Conservation (phyloP, 2,888 invertebrate species). For the Phytoseiulus persimilis region DNA sequence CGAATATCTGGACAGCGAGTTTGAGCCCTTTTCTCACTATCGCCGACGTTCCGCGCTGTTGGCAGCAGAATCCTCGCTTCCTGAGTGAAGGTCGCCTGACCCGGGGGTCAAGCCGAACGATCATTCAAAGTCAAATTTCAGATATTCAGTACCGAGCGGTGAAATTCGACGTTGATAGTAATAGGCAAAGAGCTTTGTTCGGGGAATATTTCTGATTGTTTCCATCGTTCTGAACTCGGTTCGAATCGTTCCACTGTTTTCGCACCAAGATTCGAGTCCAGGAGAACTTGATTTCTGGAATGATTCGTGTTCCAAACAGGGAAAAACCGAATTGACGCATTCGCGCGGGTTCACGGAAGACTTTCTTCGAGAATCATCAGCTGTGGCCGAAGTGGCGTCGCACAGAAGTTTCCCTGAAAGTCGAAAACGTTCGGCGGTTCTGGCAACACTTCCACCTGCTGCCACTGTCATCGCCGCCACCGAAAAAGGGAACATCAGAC, state of each 20-base stretch:
- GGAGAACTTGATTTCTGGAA: too few relatives aligned
- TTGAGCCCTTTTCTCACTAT: background rate
- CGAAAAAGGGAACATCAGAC: too few relatives aligned
- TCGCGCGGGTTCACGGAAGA: background rate
- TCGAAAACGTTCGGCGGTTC: background rate
- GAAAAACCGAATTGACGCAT: too few relatives aligned
- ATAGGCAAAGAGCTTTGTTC: background rate
- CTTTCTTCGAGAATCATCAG: background rate
- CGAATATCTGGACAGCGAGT: background rate
- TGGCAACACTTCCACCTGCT: background rate
- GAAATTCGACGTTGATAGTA: background rate
- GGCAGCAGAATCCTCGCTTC: background rate
- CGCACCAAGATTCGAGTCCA: background rate
- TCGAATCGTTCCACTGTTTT: background rate
- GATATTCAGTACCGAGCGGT: background rate
- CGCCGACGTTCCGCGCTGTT: background rate
- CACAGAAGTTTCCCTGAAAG: background rate
- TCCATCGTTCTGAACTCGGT: background rate
- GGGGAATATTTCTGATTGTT: background rate
- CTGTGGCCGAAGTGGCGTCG: background rate
- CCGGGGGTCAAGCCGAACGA: background rate
- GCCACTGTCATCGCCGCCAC: background rate
- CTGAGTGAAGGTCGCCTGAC: background rate
- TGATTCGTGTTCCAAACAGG: too few relatives aligned
- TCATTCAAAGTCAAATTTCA: background rate